Evolutionary conservation across 92 coral and sea anemone genomes (phyloP).

Genomic region (Metridium senile): DNA sequence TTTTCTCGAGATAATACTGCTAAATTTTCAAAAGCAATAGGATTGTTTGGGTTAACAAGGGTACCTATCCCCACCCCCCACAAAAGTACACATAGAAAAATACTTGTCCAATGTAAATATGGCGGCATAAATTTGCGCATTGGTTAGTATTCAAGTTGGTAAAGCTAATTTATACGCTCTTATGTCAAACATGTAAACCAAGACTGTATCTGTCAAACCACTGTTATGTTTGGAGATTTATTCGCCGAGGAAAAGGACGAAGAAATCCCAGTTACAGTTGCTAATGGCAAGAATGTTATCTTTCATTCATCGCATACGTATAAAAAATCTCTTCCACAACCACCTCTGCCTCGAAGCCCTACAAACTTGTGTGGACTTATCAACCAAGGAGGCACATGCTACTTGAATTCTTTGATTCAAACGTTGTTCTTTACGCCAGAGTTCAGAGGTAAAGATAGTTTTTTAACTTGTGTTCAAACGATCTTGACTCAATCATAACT

Average conservation of each 20-base stretch:
- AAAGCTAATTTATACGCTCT: neutral
- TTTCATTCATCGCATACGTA: constrained; percentile 7
- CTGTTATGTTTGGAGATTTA: constrained; percentile 70
- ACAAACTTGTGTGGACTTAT: constrained; percentile 77
- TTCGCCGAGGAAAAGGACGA: constrained; percentile 59
- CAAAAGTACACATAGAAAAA: neutral
- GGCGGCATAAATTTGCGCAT: neutral
- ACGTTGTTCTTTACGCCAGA: constrained; percentile 80
- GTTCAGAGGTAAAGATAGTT: constrained; percentile 60
- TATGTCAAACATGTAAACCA: neutral
- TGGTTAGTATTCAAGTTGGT: neutral
- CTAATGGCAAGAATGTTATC: neutral
- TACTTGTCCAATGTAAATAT: neutral
- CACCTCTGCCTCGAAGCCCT: constrained; percentile 47
- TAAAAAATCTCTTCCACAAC: constrained; percentile 28
- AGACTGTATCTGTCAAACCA: neutral
- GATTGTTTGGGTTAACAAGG: neutral
- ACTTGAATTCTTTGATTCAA: constrained; percentile 78
- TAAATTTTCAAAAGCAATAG: too few species aligned
- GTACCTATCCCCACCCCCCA: neutral
- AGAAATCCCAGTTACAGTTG: constrained; percentile 15
- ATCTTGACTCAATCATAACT: too few species aligned
- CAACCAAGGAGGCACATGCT: constrained; percentile 89
- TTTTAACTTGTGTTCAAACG: too few species aligned
- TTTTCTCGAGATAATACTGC: too few species aligned